Base-by-base conservation (phyloP, 1,140 invertebrate species). In the Sesamia nonagrioides region DNA sequence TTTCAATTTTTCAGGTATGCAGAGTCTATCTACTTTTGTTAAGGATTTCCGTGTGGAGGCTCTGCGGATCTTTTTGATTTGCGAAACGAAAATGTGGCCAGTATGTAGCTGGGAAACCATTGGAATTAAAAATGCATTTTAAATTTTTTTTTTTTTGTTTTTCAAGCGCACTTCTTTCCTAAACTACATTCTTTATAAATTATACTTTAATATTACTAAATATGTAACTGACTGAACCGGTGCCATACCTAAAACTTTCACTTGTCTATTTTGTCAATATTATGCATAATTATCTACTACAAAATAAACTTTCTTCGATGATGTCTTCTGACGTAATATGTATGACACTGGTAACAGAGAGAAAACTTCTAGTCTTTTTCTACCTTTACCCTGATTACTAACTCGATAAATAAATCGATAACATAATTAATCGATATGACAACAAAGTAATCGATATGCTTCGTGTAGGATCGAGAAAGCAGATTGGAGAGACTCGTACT, bases 261-360 rank as follows among this genome's bases (percentile, higher is more conserved):
- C 68, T 37, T n/a, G 33, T 37, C 48, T 52, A 54, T 71, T 71
- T 71, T 71, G 68, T 48, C 68, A 71, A 71, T 71, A 54, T 50
- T 69, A 21, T 54, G 54, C 66, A 69, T 50, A 71, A 35, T 71
- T 71, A 71, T 27, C 33, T 15, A 21, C 66, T 21, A 58, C 35
- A 58, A 73, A 73, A 71, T 33, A 56, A 42, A 54, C 71, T 73
- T 73, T 73, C 71, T 73, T 73, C 17, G 48, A 42, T 73, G 66
- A 60, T 73, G 66, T 69, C 18, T 69, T 13, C 6, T 73, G 52
- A 73, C 54, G 54, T 73, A 73, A 73, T 48, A 7, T 27, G 6
- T 3, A 7, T 27, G 6, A 13, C 21, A 21, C 21, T 15, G 15
- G 21, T 52, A 56, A 56, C 17, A 37, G 9, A 40, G 69, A 54